Conservation (phyloP, 2,797 vertebrate genomes). For the Scolopax rusticola region DNA sequence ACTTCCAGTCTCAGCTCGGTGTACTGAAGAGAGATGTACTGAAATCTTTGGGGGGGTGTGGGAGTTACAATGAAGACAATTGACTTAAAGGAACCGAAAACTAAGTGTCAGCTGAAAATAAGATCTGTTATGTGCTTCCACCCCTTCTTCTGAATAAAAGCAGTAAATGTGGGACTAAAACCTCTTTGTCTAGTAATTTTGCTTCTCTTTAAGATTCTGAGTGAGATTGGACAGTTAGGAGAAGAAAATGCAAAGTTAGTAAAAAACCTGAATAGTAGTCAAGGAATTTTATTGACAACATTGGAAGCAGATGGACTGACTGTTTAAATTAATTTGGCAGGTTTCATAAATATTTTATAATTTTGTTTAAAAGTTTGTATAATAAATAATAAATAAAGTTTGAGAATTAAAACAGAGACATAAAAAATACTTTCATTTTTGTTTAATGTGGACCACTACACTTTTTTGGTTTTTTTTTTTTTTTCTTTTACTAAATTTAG, state of each 20-base stretch:
- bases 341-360: neutral
- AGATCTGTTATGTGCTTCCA: neutral
- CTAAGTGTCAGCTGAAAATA: neutral
- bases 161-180: neutral
- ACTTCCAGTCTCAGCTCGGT: neutral
- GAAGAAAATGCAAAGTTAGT: neutral
- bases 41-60: neutral
- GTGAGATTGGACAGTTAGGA: neutral
- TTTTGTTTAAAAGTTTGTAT: neutral
- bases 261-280: neutral
- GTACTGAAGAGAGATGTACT: neutral
- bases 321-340: neutral
- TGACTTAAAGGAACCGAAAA: neutral
- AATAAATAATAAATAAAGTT: neutral
- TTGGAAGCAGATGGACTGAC: neutral
- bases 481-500: neutral
- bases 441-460: neutral
- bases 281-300: neutral
- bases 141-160: neutral
- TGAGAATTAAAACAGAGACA: neutral
- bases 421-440: too few relatives aligned
- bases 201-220: neutral
- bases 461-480: neutral
- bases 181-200: neutral
- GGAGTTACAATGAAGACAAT: neutral